Evolutionary conservation across 2,113 vertebrate species (phyloP).

Genomic region (Rhinoderma darwinii): DNA sequence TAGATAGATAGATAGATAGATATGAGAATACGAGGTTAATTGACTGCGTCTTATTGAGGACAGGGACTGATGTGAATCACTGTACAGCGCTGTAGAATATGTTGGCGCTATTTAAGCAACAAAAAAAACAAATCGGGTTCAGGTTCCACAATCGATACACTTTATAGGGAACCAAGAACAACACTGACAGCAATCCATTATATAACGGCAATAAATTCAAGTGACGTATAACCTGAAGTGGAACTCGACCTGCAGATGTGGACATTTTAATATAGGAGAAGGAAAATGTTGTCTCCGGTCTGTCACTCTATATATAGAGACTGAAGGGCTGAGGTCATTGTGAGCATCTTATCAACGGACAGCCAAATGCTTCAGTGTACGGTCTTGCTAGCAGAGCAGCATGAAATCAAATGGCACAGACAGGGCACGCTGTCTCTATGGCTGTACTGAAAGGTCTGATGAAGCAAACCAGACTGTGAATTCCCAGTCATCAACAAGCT

Average conservation of each 20-base stretch:
- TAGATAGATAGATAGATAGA: no score
- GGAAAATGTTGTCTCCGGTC: neutral
- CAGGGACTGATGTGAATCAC: no score
- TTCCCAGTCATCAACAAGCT: conserved; percentile 42
- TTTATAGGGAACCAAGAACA: neutral
- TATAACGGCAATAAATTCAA: neutral
- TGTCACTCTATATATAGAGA: conserved; percentile 11
- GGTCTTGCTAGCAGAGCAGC: neutral
- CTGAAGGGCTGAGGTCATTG: conserved; percentile 7
- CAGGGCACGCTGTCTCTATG: neutral
- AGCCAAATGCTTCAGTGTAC: neutral
- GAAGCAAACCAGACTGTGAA: conserved; percentile 32
- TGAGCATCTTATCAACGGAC: conserved; percentile 1
- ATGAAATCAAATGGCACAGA: neutral
- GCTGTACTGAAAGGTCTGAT: conserved; percentile 33
- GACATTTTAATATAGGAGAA: neutral
- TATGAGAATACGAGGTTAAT: no score
- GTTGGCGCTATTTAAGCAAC: no score
- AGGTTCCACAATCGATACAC: no score
- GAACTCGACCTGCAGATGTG: neutral
- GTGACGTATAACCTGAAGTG: neutral
- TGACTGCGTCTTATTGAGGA: no score
- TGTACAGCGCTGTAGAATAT: no score
- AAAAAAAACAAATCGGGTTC: no score
- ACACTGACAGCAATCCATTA: neutral